These are phyloP conservation scores for Rhinopomastus cyanomelas DNA, from an alignment of 2,113 vertebrate species.

Conservation along the genomic window DNA sequence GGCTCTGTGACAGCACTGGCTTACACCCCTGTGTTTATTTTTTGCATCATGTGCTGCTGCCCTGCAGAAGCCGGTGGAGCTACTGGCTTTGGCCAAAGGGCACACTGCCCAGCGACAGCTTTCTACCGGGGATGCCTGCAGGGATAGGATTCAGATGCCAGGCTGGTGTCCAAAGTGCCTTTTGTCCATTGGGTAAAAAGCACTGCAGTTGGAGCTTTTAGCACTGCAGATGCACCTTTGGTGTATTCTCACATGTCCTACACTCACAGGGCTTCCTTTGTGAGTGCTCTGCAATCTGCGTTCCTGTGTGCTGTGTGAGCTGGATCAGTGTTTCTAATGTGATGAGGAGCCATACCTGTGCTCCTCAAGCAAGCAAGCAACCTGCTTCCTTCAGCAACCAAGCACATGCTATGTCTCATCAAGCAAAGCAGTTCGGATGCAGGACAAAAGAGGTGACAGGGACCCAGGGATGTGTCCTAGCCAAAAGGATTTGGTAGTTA, in stretches of 20 bases:
- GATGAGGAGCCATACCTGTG: not conserved
- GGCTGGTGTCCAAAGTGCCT: not conserved
- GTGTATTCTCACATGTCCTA: not conserved
- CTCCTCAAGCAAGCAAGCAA: not conserved
- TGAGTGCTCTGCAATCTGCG: not conserved
- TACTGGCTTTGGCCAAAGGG: not conserved
- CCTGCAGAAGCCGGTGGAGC: not conserved
- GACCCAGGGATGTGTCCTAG: not conserved
- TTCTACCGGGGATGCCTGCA: not conserved
- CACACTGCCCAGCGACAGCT: slow-evolving; percentile 7
- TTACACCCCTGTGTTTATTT: not conserved
- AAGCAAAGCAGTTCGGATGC: not conserved
- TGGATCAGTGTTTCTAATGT: not conserved
- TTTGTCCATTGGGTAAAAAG: not conserved
- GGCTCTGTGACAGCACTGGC: not conserved
- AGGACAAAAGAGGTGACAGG: not conserved
- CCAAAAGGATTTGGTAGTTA: not conserved
- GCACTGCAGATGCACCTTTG: not conserved
- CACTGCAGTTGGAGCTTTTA: not conserved
- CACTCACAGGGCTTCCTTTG: not conserved
- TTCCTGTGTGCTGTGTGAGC: not conserved
- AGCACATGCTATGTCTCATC: accelerated
- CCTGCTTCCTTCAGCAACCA: not conserved
- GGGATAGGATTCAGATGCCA: not conserved
- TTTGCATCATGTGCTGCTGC: not conserved